Evolutionary conservation across 2,113 vertebrate species (phyloP).

Genomic region (Psilopogon haemacephalus): DNA sequence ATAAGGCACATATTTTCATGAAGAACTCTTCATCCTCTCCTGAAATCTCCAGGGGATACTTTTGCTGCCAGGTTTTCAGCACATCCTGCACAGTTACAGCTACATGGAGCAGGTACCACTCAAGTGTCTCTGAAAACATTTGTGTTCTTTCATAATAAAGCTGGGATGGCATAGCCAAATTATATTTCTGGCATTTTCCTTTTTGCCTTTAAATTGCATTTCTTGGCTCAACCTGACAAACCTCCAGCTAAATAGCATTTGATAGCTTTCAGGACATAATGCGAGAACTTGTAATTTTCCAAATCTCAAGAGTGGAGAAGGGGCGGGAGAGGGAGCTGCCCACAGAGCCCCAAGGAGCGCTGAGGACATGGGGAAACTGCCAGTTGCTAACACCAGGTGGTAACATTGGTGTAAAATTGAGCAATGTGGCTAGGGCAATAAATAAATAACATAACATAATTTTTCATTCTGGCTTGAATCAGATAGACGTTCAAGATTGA

Average conservation of each 20-base stretch:
- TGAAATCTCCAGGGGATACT: neutral
- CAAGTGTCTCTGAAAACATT: neutral
- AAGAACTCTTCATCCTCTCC: neutral
- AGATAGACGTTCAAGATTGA: neutral
- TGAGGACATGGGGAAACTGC: neutral
- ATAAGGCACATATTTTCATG: neutral
- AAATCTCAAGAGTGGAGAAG: neutral
- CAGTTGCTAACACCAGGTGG: neutral
- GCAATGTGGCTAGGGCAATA: neutral
- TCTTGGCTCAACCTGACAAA: neutral
- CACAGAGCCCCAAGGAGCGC: rapidly evolving
- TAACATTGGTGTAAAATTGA: neutral
- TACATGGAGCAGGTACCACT: neutral
- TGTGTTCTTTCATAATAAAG: rapidly evolving
- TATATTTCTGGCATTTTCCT: neutral
- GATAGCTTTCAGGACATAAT: neutral
- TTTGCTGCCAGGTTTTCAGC: neutral
- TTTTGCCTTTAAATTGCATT: neutral
- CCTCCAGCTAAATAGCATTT: neutral
- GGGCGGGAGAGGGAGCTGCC: neutral
- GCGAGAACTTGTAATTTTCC: neutral
- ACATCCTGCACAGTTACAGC: neutral
- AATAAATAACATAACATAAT: neutral
- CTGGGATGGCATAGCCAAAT: neutral
- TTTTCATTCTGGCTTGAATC: neutral